These are phyloP conservation scores for Echinops telfairi DNA, from an alignment of 2,113 vertebrate species.

Conservation along the genomic window DNA sequence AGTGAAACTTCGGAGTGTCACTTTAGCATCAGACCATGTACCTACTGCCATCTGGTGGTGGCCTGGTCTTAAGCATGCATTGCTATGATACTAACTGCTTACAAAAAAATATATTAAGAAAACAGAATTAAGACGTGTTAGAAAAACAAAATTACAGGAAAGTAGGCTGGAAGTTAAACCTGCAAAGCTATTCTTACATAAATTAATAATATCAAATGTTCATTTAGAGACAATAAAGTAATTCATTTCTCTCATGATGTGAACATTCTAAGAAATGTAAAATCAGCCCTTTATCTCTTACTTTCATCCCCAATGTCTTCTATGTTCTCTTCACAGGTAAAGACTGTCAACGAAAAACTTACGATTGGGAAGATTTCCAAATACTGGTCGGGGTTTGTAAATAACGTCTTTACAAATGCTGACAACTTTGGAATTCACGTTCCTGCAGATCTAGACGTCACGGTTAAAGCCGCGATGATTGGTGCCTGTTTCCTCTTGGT, in stretches of 20 bases:
- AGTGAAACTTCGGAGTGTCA: slow-evolving; percentile 21
- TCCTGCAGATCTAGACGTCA: slow-evolving; percentile 96
- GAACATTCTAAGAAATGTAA: background rate
- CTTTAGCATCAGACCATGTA: background rate
- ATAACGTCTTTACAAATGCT: slow-evolving; percentile 94
- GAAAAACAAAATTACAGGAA: background rate
- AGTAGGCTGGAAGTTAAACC: background rate
- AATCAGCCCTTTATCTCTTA: background rate
- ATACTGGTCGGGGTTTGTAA: slow-evolving; percentile 97
- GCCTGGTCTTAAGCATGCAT: slow-evolving; percentile 33
- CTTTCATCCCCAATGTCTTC: background rate
- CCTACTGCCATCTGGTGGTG: slow-evolving; percentile 78
- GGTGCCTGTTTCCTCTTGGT: slow-evolving; percentile 98
- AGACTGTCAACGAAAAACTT: slow-evolving; percentile 93
- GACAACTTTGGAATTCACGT: slow-evolving; percentile 98
- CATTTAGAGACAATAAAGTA: background rate
- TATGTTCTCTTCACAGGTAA: slow-evolving; percentile 88
- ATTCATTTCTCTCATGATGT: background rate
- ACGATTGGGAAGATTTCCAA: slow-evolving; percentile 98
- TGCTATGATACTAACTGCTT: slow-evolving; percentile 32
- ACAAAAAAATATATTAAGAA: background rate
- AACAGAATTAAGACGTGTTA: background rate
- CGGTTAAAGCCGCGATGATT: slow-evolving; percentile 96
- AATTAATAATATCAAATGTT: background rate
- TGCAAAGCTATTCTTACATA: background rate